Percentiles rank a stretch among this genome's conserved stretches.
These are phyloP conservation scores for Drosophila sordidapex DNA, from an alignment of 2,888 invertebrate genomes.

Conservation along the genomic window DNA sequence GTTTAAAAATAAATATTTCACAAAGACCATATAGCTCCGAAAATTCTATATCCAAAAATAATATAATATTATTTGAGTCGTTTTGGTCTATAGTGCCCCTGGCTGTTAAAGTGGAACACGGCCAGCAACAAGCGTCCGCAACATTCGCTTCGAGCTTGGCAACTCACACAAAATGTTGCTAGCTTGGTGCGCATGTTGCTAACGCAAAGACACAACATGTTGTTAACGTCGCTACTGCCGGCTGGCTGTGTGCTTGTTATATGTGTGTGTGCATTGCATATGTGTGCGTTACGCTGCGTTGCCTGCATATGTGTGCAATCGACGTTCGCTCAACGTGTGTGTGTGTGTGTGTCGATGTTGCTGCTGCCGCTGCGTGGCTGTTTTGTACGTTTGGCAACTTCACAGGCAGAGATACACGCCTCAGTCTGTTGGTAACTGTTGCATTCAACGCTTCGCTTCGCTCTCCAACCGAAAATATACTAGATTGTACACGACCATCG, in stretches of 20 bases:
- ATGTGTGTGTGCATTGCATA: slow-evolving; percentile 9
- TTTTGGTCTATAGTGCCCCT: background rate
- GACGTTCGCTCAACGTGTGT: background rate
- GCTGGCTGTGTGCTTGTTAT: slow-evolving; percentile 5
- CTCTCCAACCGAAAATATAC: slow-evolving; percentile 57
- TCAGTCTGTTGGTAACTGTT: slow-evolving; percentile 85
- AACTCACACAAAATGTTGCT: slow-evolving; percentile 52
- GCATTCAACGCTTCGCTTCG: slow-evolving; percentile 83
- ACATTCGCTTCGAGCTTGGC: slow-evolving; percentile 29
- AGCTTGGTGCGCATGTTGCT: slow-evolving; percentile 61
- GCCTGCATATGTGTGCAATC: slow-evolving; percentile 24
- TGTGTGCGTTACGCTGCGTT: slow-evolving; percentile 14
- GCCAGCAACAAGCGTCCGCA: slow-evolving; percentile 23
- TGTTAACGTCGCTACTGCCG: slow-evolving; percentile 35
- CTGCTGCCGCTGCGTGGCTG: slow-evolving; percentile 73
- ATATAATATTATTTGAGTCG: background rate
- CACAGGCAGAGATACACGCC: slow-evolving; percentile 78
- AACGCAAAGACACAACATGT: slow-evolving; percentile 34
- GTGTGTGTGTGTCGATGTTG: slow-evolving; percentile 28
- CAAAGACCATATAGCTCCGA: background rate
- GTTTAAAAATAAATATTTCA: background rate
- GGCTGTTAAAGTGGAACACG: slow-evolving; percentile 39
- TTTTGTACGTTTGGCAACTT: slow-evolving; percentile 83
- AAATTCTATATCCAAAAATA: background rate
- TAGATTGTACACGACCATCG: slow-evolving; percentile 3